A percentile compares a stretch with the other conserved stretches of the same genome.
These are phyloP conservation scores for Buceros bicornis DNA, from an alignment of 2,797 vertebrate genomes.

Conservation along the genomic window DNA sequence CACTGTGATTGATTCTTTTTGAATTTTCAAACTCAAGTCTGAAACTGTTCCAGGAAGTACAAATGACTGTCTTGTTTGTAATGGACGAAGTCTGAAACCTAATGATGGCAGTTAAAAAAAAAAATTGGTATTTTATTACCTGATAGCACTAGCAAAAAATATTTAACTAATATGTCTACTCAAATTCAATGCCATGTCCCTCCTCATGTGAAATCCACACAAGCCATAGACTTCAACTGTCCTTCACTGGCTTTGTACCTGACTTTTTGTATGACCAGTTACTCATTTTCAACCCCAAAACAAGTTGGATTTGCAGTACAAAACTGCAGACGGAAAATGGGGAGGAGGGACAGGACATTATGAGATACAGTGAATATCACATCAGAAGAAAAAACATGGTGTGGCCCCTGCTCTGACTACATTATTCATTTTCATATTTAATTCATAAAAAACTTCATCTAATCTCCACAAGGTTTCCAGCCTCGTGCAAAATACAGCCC, in stretches of 20 bases:
- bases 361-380: not conserved
- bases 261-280: not conserved
- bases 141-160: not conserved
- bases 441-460: not conserved
- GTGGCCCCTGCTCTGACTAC: not conserved
- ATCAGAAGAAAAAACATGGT: not conserved
- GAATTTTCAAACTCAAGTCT: not conserved
- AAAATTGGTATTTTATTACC: not conserved
- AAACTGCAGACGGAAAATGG: not conserved
- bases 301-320: not conserved
- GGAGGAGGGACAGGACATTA: not conserved
- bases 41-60: not conserved
- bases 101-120: not conserved
- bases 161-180: not conserved
- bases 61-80: not conserved
- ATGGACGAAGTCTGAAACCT: not conserved
- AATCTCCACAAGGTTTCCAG: constrained; percentile 21
- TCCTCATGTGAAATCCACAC: not conserved
- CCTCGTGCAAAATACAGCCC: not conserved
- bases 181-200: not conserved
- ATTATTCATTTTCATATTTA: constrained; percentile 56
- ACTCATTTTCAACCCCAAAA: not conserved
- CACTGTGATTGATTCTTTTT: not conserved
- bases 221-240: not conserved
- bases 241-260: not conserved